phyloP scores from a whole-genome alignment of 2,888 invertebrate genomes.

The Apotomis capreana region DNA sequence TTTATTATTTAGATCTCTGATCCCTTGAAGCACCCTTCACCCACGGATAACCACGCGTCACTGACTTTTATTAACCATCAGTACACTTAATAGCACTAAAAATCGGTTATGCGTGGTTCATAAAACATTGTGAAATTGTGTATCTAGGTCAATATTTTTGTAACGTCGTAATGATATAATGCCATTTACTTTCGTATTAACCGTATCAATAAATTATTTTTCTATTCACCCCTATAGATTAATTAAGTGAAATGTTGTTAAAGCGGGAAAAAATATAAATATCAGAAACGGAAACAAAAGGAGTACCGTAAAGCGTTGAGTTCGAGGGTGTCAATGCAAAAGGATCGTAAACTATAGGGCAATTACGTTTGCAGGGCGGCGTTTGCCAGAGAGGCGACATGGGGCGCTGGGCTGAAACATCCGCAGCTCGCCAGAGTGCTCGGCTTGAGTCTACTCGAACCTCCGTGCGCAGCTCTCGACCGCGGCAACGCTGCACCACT shows the following conservation, averaged over 20 bases:
- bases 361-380: slow-evolving; percentile 85
- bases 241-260: neutral
- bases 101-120: slow-evolving; percentile 33
- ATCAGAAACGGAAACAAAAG: neutral
- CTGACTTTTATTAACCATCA: slow-evolving; percentile 36
- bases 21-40: slow-evolving; percentile 11
- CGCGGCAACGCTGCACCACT: slow-evolving; percentile 94
- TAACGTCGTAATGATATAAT: neutral
- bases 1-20: neutral
- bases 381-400: slow-evolving; percentile 93
- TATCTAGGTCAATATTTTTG: slow-evolving; percentile 23
- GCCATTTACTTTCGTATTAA: no score
- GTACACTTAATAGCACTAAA: slow-evolving; percentile 33
- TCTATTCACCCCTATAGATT: no score
- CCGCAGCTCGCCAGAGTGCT: slow-evolving; percentile 92
- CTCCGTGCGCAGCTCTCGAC: slow-evolving; percentile 94
- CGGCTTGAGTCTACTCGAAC: slow-evolving; percentile 92
- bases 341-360: neutral
- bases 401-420: slow-evolving; percentile 92
- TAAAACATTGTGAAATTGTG: slow-evolving; percentile 29
- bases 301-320: neutral
- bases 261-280: neutral
- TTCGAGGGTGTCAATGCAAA: neutral
- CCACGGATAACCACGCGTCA: slow-evolving; percentile 26
- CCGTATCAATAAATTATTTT: no score